Evolutionary conservation across 2,888 invertebrate species (phyloP).

Genomic region (Drosophila meridionalis): DNA sequence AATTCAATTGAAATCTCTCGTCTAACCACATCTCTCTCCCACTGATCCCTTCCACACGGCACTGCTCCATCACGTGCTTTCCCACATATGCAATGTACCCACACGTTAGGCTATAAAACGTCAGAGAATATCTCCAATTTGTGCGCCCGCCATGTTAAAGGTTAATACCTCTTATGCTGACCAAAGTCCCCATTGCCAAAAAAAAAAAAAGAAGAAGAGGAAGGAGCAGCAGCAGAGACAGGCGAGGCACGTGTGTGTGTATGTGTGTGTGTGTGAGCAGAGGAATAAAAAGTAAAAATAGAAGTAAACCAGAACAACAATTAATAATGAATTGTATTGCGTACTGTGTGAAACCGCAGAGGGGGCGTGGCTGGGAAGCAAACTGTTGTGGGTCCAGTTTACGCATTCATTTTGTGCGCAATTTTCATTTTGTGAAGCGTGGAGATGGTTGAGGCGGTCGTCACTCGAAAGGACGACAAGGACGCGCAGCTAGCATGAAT

Average conservation of each 20-base stretch:
- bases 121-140: slow-evolving; percentile 32
- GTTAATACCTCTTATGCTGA: slow-evolving; percentile 57
- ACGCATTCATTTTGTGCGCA: slow-evolving; percentile 68
- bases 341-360: slow-evolving; percentile 74
- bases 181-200: slow-evolving; percentile 9
- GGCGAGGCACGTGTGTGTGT: not conserved
- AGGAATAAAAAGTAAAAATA: slow-evolving; percentile 24
- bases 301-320: slow-evolving; percentile 70
- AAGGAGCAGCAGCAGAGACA: not conserved
- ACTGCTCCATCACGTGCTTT: not conserved
- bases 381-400: slow-evolving; percentile 53
- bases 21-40: not conserved
- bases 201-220: slow-evolving; percentile 1
- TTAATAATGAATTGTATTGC: slow-evolving; percentile 81
- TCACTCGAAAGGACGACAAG: slow-evolving; percentile 53
- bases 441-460: slow-evolving; percentile 15
- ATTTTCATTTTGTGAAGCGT: slow-evolving; percentile 49
- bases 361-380: not conserved
- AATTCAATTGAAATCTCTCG: not conserved
- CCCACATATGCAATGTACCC: not conserved
- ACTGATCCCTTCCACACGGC: not conserved
- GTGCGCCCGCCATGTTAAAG: slow-evolving; percentile 52
- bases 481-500: slow-evolving; percentile 58
- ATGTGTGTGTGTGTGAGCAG: not conserved
- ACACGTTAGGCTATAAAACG: not conserved